Base-by-base conservation (phyloP, 2,888 invertebrate genomes). In the Mallateleia sp. region DNA sequence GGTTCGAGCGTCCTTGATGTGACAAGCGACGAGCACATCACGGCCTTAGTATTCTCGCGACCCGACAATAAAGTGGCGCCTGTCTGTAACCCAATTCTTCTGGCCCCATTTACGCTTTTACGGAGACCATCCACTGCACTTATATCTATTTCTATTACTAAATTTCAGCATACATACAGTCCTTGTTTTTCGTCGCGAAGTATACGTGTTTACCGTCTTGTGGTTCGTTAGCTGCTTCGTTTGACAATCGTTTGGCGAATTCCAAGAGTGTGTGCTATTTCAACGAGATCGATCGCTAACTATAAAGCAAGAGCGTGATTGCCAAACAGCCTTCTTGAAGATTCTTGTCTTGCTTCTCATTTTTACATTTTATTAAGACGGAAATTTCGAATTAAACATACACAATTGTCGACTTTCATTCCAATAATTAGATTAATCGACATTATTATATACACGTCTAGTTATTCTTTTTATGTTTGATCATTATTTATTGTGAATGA, bases 211-310 rank as follows among this genome's bases (percentile, higher is more conserved):
- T 85, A 85, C 84, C 66, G 60, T 85, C 34, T 79, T 74, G 84
- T 42, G 84, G 84, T 85, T 85, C 84, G 84, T 85, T 85, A 85
- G 84, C 60, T 62, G 79, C 79, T 79, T 85, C 84, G 84, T 85
- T 85, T 78, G 78, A 72, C 78, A 84, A 77, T 84, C 67, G 77
- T 71, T 72, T 52, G 72, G 78, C 71, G 84, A 78, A 66, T 50
- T 77, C 58, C 52, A 69, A 69, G 83, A 67, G 67, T 78, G 66
- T 78, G 84, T 56, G 32, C 74, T 67, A 79, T 85, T 78, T 85
- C 84, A 79, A 74, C 74, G 52, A 66, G 84, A 85, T 85, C 84
- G 79, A 85, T 85, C 79, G 72, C 67, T 66, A 74, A 74, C 79
- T 79, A 74, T 66, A 67, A 79, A 79, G 58, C 79, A 20, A 66